Evolutionary conservation across 92 coral and sea anemone genomes (phyloP), one percentile per base, ranked within the genome.

Genomic region (Zoanthus sociatus): DNA sequence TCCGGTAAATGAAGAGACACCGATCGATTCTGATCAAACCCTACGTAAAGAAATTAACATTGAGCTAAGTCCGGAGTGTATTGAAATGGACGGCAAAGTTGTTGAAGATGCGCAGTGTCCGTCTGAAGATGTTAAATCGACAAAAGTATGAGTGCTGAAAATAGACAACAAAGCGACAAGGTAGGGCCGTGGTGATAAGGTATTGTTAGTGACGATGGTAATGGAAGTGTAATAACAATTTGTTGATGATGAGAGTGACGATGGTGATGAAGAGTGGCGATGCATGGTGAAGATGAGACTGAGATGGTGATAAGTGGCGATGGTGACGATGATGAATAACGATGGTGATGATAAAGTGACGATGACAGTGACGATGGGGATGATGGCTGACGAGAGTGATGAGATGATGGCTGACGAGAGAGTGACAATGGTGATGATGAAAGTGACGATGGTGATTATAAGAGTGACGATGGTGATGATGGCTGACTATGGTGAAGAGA

Each of bases 21-120:
- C 54, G 14, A 18, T 51, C 1, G 42, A 18, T 33, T 9, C 12
- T 50, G 58, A 60, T 10, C 83, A 78, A n/a, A 5, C 63, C 14
- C 75, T 75, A 46, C 85, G 85, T 10, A 47, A 81, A 45, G 63
- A 81, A 8, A 46, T 17, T 15, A 73, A 47, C 33, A 68, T 64
- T 67, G 85, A 64, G 12, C 42, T 81, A 61, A 70, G 85, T 31
- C 66, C 85, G n/a, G 85, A 81, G 18, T 64, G 85, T 46, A 42
- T 81, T 66, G 85, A 81, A 47, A 20, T 81, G 75, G 85, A 81
- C n/a, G 10, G 75, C 56, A 81, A 58, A 45, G 46, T 45, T 31
- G 71, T 9, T 30, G 76, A 45, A 6, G 44, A 64, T 5, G 33
- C 58, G 20, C 75, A 63, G 7, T 32, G 17, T 81, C 9, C 75